Evolutionary conservation across 1,140 invertebrate genomes (phyloP).

Genomic region (Tetragnatha versicolor): DNA sequence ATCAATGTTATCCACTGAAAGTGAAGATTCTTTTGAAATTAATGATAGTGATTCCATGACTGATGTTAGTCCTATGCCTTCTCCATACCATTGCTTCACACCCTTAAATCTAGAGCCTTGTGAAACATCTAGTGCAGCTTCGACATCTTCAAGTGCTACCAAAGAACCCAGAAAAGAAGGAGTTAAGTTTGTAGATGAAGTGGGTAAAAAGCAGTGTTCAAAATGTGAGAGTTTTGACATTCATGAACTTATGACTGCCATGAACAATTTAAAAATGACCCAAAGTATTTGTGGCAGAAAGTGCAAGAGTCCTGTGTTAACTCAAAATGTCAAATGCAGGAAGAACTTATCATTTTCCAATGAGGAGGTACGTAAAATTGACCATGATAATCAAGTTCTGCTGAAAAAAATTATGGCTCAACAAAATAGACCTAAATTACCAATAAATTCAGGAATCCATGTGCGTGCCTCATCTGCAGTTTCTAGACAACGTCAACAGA

Average conservation of each 20-base stretch:
- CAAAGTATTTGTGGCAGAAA: constrained; percentile 28
- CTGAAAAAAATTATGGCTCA: constrained; percentile 65
- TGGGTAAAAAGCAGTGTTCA: neutral
- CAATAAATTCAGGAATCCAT: neutral
- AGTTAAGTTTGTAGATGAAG: constrained; percentile 40
- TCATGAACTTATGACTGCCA: constrained; percentile 32
- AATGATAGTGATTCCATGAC: constrained; percentile 45
- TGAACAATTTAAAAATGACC: constrained; percentile 44
- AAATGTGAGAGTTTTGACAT: constrained; percentile 36
- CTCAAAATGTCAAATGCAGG: constrained; percentile 56
- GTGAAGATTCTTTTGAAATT: constrained; percentile 35
- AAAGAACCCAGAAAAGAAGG: constrained; percentile 15
- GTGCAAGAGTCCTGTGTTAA: constrained; percentile 26
- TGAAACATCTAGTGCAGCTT: neutral
- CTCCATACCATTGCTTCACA: constrained; percentile 10
- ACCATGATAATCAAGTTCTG: constrained; percentile 65
- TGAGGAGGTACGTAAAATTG: constrained; percentile 65
- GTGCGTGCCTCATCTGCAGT: constrained; percentile 60
- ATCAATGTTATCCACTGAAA: constrained; percentile 4
- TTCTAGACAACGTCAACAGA: constrained; percentile 64
- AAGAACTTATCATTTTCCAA: constrained; percentile 67
- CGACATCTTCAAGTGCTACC: neutral
- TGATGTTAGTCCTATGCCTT: constrained; percentile 42
- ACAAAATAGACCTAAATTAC: constrained; percentile 37
- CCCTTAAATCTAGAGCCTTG: neutral